phyloP scores from a whole-genome alignment of 2,888 invertebrate species.

The Scaptomyza caliginosa region DNA sequence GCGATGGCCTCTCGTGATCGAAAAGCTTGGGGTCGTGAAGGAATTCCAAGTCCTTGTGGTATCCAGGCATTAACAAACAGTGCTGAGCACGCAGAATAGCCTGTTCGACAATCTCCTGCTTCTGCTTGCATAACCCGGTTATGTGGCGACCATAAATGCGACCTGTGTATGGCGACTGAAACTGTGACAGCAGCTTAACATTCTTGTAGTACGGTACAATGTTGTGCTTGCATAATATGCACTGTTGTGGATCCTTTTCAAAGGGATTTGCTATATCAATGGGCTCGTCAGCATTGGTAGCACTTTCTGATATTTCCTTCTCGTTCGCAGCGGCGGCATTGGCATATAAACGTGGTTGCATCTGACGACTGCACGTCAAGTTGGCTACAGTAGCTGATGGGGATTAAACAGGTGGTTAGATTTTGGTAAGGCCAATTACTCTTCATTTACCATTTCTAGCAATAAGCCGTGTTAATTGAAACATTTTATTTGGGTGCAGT shows the following conservation, averaged over 20 bases:
- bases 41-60: conserved; percentile 91
- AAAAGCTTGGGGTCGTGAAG: conserved; percentile 95
- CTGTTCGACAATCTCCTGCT: conserved; percentile 89
- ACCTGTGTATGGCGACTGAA: conserved; percentile 97
- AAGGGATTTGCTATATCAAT: conserved; percentile 91
- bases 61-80: conserved; percentile 92
- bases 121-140: conserved; percentile 94
- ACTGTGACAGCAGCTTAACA: conserved; percentile 94
- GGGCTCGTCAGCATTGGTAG: conserved; percentile 75
- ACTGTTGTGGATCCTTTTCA: conserved; percentile 88
- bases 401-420: background rate
- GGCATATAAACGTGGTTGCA: conserved; percentile 32
- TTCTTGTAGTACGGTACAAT: conserved; percentile 96
- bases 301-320: background rate
- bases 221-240: conserved; percentile 92
- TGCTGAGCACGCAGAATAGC: conserved; percentile 91
- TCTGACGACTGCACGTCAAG: conserved; percentile 22
- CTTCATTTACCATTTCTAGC: conserved; percentile 61
- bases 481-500: conserved; percentile 43
- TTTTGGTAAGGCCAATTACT: background rate
- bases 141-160: conserved; percentile 95
- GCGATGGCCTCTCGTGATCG: conserved; percentile 92
- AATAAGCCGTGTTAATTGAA: conserved; percentile 57
- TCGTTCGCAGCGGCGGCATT: conserved; percentile 11
- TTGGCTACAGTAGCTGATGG: conserved; percentile 36